phyloP scores from a whole-genome alignment of 1,140 invertebrate genomes.

The Camponotus vicinus region DNA sequence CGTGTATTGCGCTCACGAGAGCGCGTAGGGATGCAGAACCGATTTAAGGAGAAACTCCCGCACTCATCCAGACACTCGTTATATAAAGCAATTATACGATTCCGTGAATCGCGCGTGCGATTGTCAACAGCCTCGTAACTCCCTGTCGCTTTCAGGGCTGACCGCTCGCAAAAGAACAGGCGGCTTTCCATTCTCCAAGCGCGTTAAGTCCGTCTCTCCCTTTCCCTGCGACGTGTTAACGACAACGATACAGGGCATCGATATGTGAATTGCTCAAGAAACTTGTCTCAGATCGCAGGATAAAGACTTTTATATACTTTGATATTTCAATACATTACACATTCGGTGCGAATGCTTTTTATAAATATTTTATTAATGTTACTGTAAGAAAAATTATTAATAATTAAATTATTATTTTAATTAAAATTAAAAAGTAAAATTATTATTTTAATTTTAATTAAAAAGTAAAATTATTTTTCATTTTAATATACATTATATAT shows the following conservation, averaged over 20 bases:
- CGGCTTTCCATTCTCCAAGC: conserved; percentile 20
- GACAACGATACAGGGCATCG: not conserved
- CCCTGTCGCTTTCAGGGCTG: conserved; percentile 26
- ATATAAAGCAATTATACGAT: conserved; percentile 81
- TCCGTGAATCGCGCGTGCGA: conserved; percentile 77
- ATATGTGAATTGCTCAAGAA: not conserved
- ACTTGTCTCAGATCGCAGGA: not conserved
- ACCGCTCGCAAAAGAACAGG: conserved; percentile 5
- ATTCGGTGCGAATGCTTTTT: not conserved
- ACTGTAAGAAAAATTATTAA: not conserved
- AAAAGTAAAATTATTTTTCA: too few relatives aligned
- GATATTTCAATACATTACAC: not conserved
- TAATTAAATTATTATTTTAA: too few relatives aligned
- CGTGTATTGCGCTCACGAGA: not conserved
- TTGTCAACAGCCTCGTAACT: conserved; percentile 78
- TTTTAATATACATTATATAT: not conserved
- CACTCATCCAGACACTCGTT: conserved; percentile 50
- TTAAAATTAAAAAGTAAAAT: too few relatives aligned
- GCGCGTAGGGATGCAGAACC: conserved; percentile 66
- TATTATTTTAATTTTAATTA: too few relatives aligned
- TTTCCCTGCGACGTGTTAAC: conserved; percentile 27
- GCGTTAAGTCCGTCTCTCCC: conserved; percentile 31
- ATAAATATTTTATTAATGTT: not conserved
- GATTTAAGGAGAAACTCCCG: conserved; percentile 67
- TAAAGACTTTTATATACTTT: not conserved